Conservation (phyloP, 2,888 invertebrate genomes). For the Psylliodes chrysocephalus region DNA sequence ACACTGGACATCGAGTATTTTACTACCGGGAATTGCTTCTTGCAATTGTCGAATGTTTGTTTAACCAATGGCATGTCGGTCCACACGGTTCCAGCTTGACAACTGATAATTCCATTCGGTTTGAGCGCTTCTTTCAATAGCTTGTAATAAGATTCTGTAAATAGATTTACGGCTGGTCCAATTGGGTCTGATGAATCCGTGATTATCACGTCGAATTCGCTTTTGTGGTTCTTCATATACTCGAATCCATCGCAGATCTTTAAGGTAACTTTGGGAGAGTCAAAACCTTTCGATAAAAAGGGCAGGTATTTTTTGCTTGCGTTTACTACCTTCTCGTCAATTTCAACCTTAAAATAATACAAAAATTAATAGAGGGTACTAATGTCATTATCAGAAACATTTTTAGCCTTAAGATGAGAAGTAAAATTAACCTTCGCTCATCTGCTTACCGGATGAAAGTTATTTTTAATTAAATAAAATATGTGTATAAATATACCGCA, state of each 20-base stretch:
- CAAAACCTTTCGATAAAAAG: constrained; percentile 88
- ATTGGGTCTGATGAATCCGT: constrained; percentile 98
- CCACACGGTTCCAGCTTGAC: constrained; percentile 86
- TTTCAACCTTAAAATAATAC: constrained; percentile 79
- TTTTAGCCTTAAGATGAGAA: too few species aligned
- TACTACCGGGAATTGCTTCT: constrained; percentile 79
- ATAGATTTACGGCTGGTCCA: constrained; percentile 77
- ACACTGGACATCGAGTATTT: constrained; percentile 86
- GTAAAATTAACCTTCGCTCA: too few species aligned
- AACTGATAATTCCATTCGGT: constrained; percentile 87
- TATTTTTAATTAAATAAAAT: too few species aligned
- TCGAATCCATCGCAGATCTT: constrained; percentile 88
- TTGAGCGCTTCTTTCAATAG: constrained; percentile 86
- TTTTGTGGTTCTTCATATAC: constrained; percentile 86
- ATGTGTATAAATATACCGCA: too few species aligned
- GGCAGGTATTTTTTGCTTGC: constrained; percentile 90
- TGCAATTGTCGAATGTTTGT: constrained; percentile 79
- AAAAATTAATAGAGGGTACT: too few species aligned
- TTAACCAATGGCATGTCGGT: constrained; percentile 80
- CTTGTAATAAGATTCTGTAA: constrained; percentile 63
- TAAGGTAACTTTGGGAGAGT: constrained; percentile 83
- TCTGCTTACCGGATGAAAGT: too few species aligned
- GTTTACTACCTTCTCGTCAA: constrained; percentile 92
- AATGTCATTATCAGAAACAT: too few species aligned
- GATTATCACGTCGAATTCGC: constrained; percentile 95